Evolutionary conservation across 2,888 invertebrate genomes (phyloP).

Genomic region (Gari tellinella): DNA sequence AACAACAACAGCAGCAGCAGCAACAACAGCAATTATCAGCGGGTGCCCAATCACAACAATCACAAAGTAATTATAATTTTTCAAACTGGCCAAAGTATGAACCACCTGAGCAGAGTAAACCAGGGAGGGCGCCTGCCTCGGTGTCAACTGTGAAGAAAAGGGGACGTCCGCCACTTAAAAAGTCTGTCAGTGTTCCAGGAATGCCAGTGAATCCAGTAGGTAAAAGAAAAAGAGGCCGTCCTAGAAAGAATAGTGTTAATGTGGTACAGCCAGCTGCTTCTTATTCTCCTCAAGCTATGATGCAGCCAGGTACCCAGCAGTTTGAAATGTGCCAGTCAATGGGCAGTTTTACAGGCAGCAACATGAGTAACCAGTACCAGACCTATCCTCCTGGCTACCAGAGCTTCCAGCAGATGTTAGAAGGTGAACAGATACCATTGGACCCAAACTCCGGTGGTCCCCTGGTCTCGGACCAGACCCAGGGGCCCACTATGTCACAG

Average conservation of each 20-base stretch:
- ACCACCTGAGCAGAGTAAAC: constrained; percentile 1
- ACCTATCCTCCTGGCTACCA: not conserved
- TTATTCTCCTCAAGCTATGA: not conserved
- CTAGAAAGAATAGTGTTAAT: constrained; percentile 27
- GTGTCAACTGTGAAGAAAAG: constrained; percentile 16
- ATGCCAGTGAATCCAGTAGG: constrained; percentile 15
- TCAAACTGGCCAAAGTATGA: constrained; percentile 38
- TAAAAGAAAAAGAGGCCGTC: constrained; percentile 33
- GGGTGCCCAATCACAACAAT: constrained; percentile 1
- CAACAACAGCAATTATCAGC: constrained; percentile 1
- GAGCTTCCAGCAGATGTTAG: constrained; percentile 17
- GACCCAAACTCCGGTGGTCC: too few species aligned
- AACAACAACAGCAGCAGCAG: constrained; percentile 9
- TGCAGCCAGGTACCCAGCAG: constrained; percentile 3
- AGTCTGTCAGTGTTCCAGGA: constrained; percentile 26
- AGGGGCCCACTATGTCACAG: too few species aligned
- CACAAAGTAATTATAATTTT: constrained; percentile 23
- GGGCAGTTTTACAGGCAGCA: constrained; percentile 6
- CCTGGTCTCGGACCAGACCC: too few species aligned
- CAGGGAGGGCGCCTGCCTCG: not conserved
- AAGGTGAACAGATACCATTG: constrained; percentile 8
- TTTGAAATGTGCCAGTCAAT: constrained; percentile 8
- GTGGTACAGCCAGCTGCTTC: constrained; percentile 1
- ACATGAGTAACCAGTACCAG: constrained; percentile 18
- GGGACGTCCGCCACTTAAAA: constrained; percentile 27